Percentiles rank a stretch among this genome's conserved stretches.
These are phyloP conservation scores for Ardeotis arabs DNA, from an alignment of 2,113 vertebrate species.

Conservation along the genomic window DNA sequence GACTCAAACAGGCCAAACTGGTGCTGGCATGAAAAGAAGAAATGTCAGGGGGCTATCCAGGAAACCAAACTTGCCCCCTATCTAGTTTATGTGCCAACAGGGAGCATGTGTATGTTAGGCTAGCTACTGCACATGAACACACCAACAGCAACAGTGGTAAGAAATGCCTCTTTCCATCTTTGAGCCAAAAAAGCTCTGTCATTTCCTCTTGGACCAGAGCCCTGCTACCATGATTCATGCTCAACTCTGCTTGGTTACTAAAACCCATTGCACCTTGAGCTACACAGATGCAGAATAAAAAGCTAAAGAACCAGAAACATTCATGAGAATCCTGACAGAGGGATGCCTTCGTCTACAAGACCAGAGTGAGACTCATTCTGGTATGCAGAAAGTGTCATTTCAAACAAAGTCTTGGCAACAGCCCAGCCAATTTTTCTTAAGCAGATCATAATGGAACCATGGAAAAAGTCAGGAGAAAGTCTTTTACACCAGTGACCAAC, in stretches of 20 bases:
- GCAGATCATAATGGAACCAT: background rate
- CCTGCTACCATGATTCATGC: background rate
- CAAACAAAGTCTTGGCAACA: background rate
- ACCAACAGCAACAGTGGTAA: background rate
- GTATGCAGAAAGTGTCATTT: background rate
- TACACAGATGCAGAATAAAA: background rate
- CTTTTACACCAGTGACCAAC: background rate
- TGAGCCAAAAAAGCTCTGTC: background rate
- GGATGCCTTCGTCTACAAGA: fast-evolving
- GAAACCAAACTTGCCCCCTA: background rate
- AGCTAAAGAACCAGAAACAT: background rate
- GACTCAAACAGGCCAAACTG: background rate
- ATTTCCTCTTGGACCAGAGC: constrained; percentile 6
- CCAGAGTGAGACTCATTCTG: background rate
- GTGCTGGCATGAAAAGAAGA: background rate
- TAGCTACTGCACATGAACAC: background rate
- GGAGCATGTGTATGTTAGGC: background rate
- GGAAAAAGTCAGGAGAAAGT: background rate
- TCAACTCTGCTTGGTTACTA: background rate
- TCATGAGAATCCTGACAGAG: background rate
- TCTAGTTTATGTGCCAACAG: background rate
- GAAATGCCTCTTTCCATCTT: background rate
- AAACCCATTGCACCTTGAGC: background rate
- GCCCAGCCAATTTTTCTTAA: background rate
- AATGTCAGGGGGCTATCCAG: background rate